Evolutionary conservation across 1,140 invertebrate species (phyloP).

Genomic region (Saxidomus purpurata): DNA sequence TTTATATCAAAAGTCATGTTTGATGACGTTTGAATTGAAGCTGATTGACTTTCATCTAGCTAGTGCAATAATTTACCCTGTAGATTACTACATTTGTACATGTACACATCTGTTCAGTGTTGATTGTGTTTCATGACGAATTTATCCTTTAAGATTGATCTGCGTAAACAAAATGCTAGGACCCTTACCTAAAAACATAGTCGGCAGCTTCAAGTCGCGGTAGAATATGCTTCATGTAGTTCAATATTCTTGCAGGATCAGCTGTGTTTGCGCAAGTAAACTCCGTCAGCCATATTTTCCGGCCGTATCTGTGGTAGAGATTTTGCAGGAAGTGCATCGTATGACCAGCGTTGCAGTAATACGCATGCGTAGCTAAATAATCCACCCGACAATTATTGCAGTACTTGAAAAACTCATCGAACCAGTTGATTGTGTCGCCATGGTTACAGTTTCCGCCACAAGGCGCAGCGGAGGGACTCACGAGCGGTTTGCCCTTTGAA

Average conservation of each 20-base stretch:
- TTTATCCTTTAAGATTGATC: no score
- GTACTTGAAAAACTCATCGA: slow-evolving; percentile 4
- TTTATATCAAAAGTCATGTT: no score
- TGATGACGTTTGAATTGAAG: no score
- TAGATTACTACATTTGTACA: no score
- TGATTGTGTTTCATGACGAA: no score
- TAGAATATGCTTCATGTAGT: slow-evolving; percentile 71
- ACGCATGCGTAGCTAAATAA: slow-evolving; percentile 74
- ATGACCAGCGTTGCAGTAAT: slow-evolving; percentile 65
- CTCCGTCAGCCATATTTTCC: slow-evolving; percentile 74
- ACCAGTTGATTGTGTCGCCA: neutral
- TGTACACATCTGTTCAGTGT: no score
- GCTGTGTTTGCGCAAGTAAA: slow-evolving; percentile 68
- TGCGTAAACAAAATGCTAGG: no score
- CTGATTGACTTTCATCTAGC: no score
- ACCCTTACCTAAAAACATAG: slow-evolving; percentile 64
- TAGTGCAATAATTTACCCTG: no score
- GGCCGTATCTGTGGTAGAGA: slow-evolving; percentile 68
- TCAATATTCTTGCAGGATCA: slow-evolving; percentile 54
- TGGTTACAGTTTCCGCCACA: neutral
- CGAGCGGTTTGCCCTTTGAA: slow-evolving; percentile 55
- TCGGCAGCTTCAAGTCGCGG: slow-evolving; percentile 65
- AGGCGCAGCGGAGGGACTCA: slow-evolving; percentile 30
- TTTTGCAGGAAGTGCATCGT: slow-evolving; percentile 72
- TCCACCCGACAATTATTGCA: slow-evolving; percentile 70